Percentiles rank a stretch among this genome's conserved stretches.
Conservation (phyloP, 2,888 invertebrate species). For the Operophtera brumata region DNA sequence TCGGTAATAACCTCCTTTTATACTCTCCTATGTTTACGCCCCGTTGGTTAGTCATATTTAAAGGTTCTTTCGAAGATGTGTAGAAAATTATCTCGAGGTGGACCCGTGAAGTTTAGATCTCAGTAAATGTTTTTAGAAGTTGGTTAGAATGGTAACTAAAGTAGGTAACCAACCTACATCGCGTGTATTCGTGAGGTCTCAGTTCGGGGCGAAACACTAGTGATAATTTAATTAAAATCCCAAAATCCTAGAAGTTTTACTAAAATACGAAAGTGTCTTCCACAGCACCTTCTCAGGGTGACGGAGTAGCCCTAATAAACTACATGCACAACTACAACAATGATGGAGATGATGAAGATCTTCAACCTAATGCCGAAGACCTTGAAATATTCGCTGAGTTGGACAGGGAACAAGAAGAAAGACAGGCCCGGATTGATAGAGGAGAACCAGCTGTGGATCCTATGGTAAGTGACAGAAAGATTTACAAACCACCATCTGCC, state of each 20-base stretch:
- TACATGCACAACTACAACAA: constrained; percentile 53
- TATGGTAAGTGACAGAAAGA: constrained; percentile 48
- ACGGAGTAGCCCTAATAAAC: constrained; percentile 56
- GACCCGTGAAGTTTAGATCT: too few relatives aligned
- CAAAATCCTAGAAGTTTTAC: too few relatives aligned
- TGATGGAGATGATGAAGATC: constrained; percentile 47
- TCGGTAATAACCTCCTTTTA: constrained; percentile 41
- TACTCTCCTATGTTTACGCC: too few relatives aligned
- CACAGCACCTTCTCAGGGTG: constrained; percentile 46
- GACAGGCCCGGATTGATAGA: constrained; percentile 66
- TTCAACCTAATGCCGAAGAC: constrained; percentile 67
- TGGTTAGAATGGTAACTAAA: too few relatives aligned
- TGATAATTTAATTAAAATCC: background rate
- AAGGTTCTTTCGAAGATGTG: too few relatives aligned
- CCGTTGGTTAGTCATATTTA: too few relatives aligned
- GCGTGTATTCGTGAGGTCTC: too few relatives aligned
- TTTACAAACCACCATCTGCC: background rate
- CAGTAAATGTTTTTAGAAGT: too few relatives aligned
- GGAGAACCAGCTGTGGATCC: constrained; percentile 71
- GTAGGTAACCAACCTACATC: too few relatives aligned
- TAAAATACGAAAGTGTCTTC: background rate
- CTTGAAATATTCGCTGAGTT: constrained; percentile 68
- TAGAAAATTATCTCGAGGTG: too few relatives aligned
- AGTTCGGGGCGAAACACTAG: too few relatives aligned
- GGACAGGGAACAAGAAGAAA: constrained; percentile 58